Conservation (phyloP, 2,797 vertebrate genomes). For the Lycodopsis pacificus region DNA sequence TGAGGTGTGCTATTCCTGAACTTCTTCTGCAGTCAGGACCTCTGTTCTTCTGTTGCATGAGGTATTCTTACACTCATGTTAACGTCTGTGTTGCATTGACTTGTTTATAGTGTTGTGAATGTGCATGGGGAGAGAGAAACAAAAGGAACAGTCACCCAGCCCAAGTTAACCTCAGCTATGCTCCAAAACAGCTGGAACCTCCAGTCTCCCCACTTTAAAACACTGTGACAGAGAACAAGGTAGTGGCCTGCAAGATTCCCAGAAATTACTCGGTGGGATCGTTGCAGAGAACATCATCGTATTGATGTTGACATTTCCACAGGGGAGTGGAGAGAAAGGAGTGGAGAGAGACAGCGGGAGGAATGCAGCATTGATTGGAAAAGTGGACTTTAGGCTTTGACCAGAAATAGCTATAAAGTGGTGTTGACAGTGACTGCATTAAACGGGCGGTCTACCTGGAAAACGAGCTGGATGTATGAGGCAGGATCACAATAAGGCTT, state of each 20-base stretch:
- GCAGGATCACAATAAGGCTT: slow-evolving; percentile 21
- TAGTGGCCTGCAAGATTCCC: slow-evolving; percentile 57
- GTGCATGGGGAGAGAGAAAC: slow-evolving; percentile 58
- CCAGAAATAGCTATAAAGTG: slow-evolving; percentile 43
- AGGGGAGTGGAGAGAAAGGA: slow-evolving; percentile 57
- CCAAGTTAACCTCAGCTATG: slow-evolving; percentile 56
- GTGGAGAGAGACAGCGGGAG: slow-evolving; percentile 44
- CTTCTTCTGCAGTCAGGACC: not conserved
- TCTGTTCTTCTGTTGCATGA: slow-evolving; percentile 16
- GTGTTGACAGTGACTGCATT: slow-evolving; percentile 42
- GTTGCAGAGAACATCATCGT: slow-evolving; percentile 63
- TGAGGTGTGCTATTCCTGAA: not conserved
- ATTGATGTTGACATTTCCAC: slow-evolving; percentile 76
- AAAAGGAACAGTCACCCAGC: slow-evolving; percentile 47
- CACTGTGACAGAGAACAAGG: slow-evolving; percentile 37
- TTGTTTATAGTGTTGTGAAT: slow-evolving; percentile 41
- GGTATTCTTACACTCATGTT: not conserved
- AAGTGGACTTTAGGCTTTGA: slow-evolving; percentile 75
- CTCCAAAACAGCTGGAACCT: slow-evolving; percentile 66
- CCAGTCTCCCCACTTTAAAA: slow-evolving; percentile 36
- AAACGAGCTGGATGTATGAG: slow-evolving; percentile 22
- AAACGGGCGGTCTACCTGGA: slow-evolving; percentile 30
- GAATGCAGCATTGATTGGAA: slow-evolving; percentile 75
- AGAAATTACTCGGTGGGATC: slow-evolving; percentile 55
- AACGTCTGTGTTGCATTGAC: slow-evolving; percentile 32